phyloP scores from a whole-genome alignment of 1,140 invertebrate species.

The Hylyphantes graminicola region DNA sequence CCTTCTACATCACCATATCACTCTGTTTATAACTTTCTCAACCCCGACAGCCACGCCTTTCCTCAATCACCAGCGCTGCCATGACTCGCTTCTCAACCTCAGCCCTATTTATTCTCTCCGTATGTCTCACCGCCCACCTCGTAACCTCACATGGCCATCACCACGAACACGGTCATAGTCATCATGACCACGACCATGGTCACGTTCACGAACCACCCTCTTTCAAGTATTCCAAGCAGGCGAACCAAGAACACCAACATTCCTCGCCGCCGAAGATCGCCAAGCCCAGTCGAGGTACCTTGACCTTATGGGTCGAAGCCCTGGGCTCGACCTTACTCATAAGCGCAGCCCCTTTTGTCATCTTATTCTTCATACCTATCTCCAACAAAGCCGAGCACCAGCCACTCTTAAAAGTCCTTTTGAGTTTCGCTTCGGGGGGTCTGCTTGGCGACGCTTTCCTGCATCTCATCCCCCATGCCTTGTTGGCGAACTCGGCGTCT shows the following conservation, averaged over 20 bases:
- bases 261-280: conserved; percentile 24
- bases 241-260: conserved; percentile 71
- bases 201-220: conserved; percentile 72
- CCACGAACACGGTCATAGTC: background rate
- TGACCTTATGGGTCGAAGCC: conserved; percentile 78
- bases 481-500: conserved; percentile 74
- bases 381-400: conserved; percentile 86
- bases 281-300: conserved; percentile 15
- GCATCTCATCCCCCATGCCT: conserved; percentile 95
- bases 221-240: conserved; percentile 80
- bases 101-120: background rate
- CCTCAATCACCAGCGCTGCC: too few species aligned
- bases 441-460: conserved; percentile 95
- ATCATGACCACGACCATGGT: conserved; percentile 16
- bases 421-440: conserved; percentile 95
- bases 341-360: conserved; percentile 91
- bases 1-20: too few species aligned
- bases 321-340: conserved; percentile 91
- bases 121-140: background rate
- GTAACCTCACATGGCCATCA: conserved; percentile 12
- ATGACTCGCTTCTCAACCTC: too few species aligned
- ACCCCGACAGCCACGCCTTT: too few species aligned
- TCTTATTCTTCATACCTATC: conserved; percentile 93
- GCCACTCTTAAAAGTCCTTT: conserved; percentile 85
- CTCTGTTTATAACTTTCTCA: too few species aligned